Conservation (phyloP, 2,113 vertebrate genomes). For the Aleadryas rufinucha region DNA sequence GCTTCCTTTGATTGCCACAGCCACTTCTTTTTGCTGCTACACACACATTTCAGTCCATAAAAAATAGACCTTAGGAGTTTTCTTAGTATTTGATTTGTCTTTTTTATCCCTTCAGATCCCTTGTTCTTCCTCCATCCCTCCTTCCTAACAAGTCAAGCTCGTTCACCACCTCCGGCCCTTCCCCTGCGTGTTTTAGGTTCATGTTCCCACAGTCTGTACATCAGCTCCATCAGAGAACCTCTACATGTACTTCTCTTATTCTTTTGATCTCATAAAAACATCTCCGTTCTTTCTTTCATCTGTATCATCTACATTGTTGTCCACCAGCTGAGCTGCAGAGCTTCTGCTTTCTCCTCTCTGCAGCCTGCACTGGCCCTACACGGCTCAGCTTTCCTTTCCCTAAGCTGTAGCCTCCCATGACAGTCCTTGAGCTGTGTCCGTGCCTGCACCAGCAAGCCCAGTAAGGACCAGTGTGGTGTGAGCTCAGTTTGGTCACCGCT, state of each 20-base stretch:
- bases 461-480: background rate
- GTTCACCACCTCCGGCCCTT: background rate
- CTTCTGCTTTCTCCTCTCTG: background rate
- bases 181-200: background rate
- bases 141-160: background rate
- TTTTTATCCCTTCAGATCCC: background rate
- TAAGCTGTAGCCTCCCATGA: background rate
- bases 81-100: background rate
- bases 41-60: background rate
- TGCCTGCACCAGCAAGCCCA: background rate
- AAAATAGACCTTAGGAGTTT: background rate
- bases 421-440: background rate
- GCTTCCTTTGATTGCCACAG: background rate
- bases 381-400: background rate
- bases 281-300: background rate
- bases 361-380: background rate
- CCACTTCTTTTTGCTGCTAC: background rate
- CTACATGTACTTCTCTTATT: background rate
- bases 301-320: background rate
- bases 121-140: background rate
- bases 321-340: background rate
- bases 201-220: background rate
- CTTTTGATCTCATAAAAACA: background rate
- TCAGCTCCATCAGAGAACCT: background rate
- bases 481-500: rapidly evolving